Conservation (phyloP, 2,797 vertebrate species). For the Zalophus californianus region DNA sequence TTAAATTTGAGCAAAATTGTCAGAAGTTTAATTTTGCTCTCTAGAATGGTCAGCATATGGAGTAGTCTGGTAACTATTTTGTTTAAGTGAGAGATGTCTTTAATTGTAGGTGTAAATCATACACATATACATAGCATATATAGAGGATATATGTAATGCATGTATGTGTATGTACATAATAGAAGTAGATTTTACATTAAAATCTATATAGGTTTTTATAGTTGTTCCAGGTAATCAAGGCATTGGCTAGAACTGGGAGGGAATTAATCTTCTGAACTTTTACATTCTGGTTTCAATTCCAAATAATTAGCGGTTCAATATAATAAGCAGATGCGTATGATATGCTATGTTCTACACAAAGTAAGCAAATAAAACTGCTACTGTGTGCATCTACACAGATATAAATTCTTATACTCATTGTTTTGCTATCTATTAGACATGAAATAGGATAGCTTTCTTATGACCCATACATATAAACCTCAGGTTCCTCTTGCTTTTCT, state of each 20-base stretch:
- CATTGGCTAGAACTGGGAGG: not conserved
- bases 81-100: conserved; percentile 38
- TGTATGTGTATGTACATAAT: not conserved
- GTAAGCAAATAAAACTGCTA: conserved; percentile 14
- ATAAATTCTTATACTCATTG: not conserved
- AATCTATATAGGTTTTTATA: not conserved
- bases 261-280: not conserved
- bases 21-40: not conserved
- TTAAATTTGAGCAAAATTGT: conserved; percentile 34
- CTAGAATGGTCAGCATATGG: not conserved
- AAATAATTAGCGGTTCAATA: conserved; percentile 8
- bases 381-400: not conserved
- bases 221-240: not conserved
- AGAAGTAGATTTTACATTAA: not conserved
- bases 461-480: not conserved
- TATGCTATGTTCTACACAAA: conserved; percentile 2
- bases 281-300: conserved; percentile 60
- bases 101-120: conserved; percentile 1
- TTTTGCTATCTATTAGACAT: conserved; percentile 25
- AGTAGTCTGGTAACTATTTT: not conserved
- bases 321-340: not conserved
- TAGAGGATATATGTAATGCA: not conserved
- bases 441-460: not conserved
- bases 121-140: not conserved
- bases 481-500: conserved; percentile 12